Conservation (phyloP, 2,797 vertebrate genomes). For the Kryptolebias ocellatus region DNA sequence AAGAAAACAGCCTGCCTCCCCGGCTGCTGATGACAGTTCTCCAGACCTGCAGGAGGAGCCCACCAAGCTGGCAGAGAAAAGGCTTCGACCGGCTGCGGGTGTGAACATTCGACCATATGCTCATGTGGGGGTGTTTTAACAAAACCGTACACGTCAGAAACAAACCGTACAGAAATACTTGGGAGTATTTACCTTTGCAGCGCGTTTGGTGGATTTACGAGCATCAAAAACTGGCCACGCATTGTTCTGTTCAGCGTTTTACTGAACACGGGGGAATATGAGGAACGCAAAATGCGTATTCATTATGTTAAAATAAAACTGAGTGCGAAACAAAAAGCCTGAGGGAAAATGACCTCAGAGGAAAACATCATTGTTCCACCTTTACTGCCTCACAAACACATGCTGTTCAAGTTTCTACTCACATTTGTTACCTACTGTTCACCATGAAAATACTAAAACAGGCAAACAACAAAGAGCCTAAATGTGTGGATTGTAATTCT, state of each 20-base stretch:
- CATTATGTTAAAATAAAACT: conserved; percentile 39
- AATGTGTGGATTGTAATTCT: conserved; percentile 7
- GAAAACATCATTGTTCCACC: conserved; percentile 44
- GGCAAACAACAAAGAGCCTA: conserved; percentile 10
- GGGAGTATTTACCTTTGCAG: conserved; percentile 7
- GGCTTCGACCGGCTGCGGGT: conserved; percentile 58
- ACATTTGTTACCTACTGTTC: conserved; percentile 48
- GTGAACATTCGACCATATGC: conserved; percentile 77
- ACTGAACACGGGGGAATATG: conserved; percentile 28
- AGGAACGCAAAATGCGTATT: conserved; percentile 48
- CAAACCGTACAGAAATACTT: conserved; percentile 19
- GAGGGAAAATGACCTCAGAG: conserved; percentile 35
- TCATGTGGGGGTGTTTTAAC: conserved; percentile 51
- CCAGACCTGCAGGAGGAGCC: conserved; percentile 59
- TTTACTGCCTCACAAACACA: conserved; percentile 24
- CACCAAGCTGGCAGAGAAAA: conserved; percentile 63
- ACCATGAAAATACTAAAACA: conserved; percentile 37
- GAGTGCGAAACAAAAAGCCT: not conserved
- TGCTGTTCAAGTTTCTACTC: conserved; percentile 11
- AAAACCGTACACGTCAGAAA: conserved; percentile 30
- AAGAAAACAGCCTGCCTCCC: conserved; percentile 43
- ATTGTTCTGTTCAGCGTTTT: conserved; percentile 25
- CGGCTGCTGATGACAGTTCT: conserved; percentile 56
- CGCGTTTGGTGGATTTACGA: conserved; percentile 34
- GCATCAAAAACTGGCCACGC: conserved; percentile 12